A percentile compares a stretch with the other conserved stretches of the same genome.
phyloP scores from a whole-genome alignment of 2,113 vertebrate species.

The Morphnarchus princeps region DNA sequence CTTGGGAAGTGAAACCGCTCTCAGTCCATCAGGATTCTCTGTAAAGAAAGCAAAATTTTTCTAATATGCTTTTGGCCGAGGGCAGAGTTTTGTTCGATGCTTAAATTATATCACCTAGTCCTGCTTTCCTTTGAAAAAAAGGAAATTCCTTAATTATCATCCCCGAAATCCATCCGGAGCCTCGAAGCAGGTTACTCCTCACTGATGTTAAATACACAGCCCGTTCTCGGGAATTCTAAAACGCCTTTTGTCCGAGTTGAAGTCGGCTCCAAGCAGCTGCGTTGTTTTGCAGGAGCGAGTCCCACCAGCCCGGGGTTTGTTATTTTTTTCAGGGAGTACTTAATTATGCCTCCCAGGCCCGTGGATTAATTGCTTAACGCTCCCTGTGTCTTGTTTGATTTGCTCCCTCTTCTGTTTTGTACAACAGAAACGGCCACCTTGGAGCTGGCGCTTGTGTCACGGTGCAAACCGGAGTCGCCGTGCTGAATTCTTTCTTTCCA shows the following conservation, averaged over 20 bases:
- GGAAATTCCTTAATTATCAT: neutral
- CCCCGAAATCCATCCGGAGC: neutral
- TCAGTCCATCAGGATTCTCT: neutral
- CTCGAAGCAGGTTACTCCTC: neutral
- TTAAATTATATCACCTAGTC: neutral
- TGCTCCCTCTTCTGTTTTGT: neutral
- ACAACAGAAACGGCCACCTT: neutral
- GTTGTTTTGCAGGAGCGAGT: neutral
- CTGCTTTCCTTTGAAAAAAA: neutral
- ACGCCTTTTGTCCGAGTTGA: accelerated
- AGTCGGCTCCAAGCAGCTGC: neutral
- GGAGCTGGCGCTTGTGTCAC: neutral
- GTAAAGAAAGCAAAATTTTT: neutral
- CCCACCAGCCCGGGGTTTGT: neutral
- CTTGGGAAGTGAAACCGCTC: neutral
- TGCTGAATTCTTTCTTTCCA: neutral
- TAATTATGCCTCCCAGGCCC: neutral
- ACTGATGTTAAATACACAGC: neutral
- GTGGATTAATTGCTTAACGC: neutral
- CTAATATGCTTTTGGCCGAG: neutral
- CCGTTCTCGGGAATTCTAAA: too few relatives aligned
- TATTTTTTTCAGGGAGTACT: neutral
- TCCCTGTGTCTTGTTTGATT: neutral
- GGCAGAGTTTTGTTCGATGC: neutral
- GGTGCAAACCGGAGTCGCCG: neutral